Base-by-base conservation (phyloP, 2,888 invertebrate species). In the Andrena bucephala region DNA sequence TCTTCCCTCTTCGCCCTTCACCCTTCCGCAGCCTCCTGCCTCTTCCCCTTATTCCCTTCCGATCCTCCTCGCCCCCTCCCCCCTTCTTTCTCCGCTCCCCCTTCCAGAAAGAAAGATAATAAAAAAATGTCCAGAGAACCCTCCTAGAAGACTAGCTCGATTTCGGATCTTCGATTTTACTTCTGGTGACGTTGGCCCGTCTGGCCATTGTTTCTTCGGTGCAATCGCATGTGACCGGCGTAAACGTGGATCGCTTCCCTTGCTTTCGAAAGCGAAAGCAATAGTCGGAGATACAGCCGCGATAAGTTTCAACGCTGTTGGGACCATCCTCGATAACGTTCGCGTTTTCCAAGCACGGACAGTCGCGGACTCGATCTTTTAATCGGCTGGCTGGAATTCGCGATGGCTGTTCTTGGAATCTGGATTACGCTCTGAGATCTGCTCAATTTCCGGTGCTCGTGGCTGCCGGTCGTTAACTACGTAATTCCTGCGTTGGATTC, bases 1-100 rank as follows among this genome's bases (percentile, higher is more conserved):
- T 81, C 72, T 69, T 70, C 75, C 54, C 71, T 74, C 77, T 68
- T 67, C 73, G 79, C 79, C 72, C 81, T 68, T 36, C 80, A 33
- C 70, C 85, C 72, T 77, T 79, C 72, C 66, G 31, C 59, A 60
- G 16, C 68, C 77, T 27, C 52, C 78, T 75, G 81, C 74, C 78
- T 71, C 77, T 76, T 72, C 66, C 77, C 68, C 75, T 20, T 20
- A 57, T 8, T 71, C 36, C 66, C 66, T 73, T 66, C 72, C 68
- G 42, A 36, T 31, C 67, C 20, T 24, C 31, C 68, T 36, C 66
- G 48, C 59, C 20, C 20, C 62, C 77, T 77, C 76, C 73, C 59
- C 20, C 62, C 77, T 77, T 78, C 73, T 76, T 62, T 77, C 71
- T 73, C 72, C 83, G 54, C 31, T 60, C 67, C 70, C 71, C 68